Evolutionary conservation across 2,888 invertebrate genomes (phyloP), one percentile per base, ranked within the genome.

Genomic region (Hoplodrina blanda): DNA sequence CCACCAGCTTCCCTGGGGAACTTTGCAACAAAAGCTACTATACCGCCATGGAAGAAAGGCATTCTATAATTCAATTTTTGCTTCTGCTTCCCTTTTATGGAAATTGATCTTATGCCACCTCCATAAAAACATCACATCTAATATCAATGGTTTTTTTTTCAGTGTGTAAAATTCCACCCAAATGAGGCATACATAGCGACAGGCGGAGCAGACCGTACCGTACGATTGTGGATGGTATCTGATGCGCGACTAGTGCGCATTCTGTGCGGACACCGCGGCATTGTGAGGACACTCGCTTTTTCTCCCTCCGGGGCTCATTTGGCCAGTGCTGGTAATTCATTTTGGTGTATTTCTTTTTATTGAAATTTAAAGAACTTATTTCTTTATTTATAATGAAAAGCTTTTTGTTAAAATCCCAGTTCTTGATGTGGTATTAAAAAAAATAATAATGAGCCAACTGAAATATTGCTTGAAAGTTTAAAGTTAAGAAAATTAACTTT

Each of bases 141-240:
- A 44, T 6, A 5, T 17, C 46, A 15, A 46, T 17, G 17, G 0
- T 67, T 41, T 76, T 25, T 62, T 64, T 81, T 91, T 55, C 90
- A 98, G 98, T 97, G 97, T 89, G 96, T 98, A n/a, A 97, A 97
- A 87, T 99, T 99, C 94, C 99, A 99, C 95, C 98, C 99, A 0
- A 99, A 99, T 93, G 98, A 98, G 82, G 97, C 97, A 84, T 99
- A 99, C 91, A 90, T 99, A 81, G 99, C 98, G 50, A 98, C 98
- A 0, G 99, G 99, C 13, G 98, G 99, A 2, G 97, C 98, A n/a
- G 99, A 99, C 95, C 97, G 98, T 89, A 98, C 98, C 52, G 97
- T 99, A 60, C 97, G 99, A 46, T 94, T 99, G 86, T 99, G 99
- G 99, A 97, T 97, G 82, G 97, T 98, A 64, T 97, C 98, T 75